Conservation (phyloP, 2,888 invertebrate species). For the Agriotes lineatus region DNA sequence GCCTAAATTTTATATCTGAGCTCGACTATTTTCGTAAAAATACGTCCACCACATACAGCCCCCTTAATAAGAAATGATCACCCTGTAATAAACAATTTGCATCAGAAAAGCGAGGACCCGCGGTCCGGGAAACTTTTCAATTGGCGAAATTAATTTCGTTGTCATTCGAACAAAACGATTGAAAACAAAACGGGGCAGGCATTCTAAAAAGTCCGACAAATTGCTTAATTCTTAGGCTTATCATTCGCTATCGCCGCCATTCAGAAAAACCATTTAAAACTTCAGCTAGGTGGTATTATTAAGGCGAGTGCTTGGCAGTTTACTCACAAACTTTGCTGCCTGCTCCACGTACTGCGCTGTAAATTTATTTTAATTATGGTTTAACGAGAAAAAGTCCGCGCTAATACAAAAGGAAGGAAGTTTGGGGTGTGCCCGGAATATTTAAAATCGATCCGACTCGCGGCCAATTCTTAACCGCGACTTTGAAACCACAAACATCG, state of each 20-base stretch:
- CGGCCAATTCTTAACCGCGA: constrained; percentile 20
- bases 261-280: constrained; percentile 49
- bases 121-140: constrained; percentile 55
- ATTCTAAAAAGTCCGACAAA: constrained; percentile 52
- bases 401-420: constrained; percentile 60
- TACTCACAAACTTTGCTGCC: constrained; percentile 47
- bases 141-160: constrained; percentile 59
- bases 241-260: constrained; percentile 50
- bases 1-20: too few species aligned
- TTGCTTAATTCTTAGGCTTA: constrained; percentile 57
- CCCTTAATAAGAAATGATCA: too few species aligned
- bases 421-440: constrained; percentile 58
- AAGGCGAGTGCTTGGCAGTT: constrained; percentile 51
- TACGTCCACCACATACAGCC: too few species aligned
- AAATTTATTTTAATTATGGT: constrained; percentile 64
- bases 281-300: constrained; percentile 45
- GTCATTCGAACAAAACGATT: constrained; percentile 55
- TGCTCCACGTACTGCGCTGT: constrained; percentile 52
- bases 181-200: constrained; percentile 51
- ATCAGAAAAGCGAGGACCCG: constrained; percentile 19
- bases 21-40: too few species aligned
- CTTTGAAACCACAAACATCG: neutral
- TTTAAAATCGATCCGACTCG: constrained; percentile 41
- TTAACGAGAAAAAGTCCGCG: constrained; percentile 61
- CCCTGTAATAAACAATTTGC: constrained; percentile 32